A percentile compares a stretch with the other conserved stretches of the same genome.
Evolutionary conservation across 2,888 invertebrate genomes (phyloP).

Genomic region (Tetranychus piercei): DNA sequence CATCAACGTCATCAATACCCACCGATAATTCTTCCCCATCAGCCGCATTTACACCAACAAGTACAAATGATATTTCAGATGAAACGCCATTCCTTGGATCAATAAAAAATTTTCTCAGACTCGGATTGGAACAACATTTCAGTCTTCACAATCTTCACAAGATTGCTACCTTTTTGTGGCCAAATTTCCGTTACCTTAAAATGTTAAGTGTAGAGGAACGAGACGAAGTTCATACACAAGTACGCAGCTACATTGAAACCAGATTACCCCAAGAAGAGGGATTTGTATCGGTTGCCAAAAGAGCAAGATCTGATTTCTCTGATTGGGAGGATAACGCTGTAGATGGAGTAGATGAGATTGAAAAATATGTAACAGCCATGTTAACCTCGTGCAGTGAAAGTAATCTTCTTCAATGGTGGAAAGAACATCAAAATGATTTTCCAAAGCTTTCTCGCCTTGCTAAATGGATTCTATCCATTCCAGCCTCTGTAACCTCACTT

Average conservation of each 20-base stretch:
- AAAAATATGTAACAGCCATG: conserved; percentile 19
- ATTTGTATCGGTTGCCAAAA: not conserved
- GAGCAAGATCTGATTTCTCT: conserved; percentile 16
- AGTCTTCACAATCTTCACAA: conserved; percentile 20
- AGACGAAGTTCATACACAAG: conserved; percentile 20
- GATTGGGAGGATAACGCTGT: conserved; percentile 22
- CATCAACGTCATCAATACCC: not conserved
- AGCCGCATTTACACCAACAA: not conserved
- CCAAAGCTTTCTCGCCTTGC: conserved; percentile 22
- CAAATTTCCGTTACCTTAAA: conserved; percentile 22
- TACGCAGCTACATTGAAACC: conserved; percentile 17
- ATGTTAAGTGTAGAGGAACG: conserved; percentile 21
- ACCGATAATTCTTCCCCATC: not conserved
- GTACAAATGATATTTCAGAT: conserved; percentile 12
- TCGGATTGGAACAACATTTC: conserved; percentile 17
- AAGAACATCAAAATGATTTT: conserved; percentile 19
- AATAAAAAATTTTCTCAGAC: conserved; percentile 11
- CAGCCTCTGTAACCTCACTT: conserved; percentile 21
- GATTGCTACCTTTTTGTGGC: conserved; percentile 23
- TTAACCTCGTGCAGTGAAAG: conserved; percentile 20
- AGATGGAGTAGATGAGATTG: conserved; percentile 19
- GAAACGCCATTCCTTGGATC: not conserved
- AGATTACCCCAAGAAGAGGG: conserved; percentile 5
- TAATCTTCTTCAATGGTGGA: conserved; percentile 21
- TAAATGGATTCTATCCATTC: conserved; percentile 21